Evolutionary conservation across 2,888 invertebrate species (phyloP), one percentile per base, ranked within the genome.

Genomic region (Lasioglossum malachurum): DNA sequence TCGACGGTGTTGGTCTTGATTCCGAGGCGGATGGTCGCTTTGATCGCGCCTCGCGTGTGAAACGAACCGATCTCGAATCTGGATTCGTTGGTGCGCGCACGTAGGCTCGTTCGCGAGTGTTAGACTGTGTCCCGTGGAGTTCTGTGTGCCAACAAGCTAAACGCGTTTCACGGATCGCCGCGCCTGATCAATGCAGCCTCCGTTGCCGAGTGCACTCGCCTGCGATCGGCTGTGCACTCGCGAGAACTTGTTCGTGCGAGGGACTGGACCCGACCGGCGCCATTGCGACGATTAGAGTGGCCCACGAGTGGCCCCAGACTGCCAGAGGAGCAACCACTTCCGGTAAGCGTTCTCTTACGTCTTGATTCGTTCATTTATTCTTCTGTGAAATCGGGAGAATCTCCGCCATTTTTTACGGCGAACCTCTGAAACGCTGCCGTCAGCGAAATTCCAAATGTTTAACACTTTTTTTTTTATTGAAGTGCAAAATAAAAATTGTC

Each of bases 101-200:
- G 78, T 81, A 75, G 86, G 81, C 78, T 84, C 72, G 75, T 76
- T 78, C 84, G 74, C 60, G 27, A 60, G 60, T 12, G 60, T 27
- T 60, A 89, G 90, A 91, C 89, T 87, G 90, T 86, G 91, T 92
- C 94, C 93, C 93, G 94, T 94, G 92, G 94, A 87, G 94, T 92
- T 93, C 90, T 94, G 94, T 95, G 93, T 95, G 93, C 94, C 95
- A 95, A 95, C 95, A 95, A 94, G 94, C 94, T 95, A 95, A 95
- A 95, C 93, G 92, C 91, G 95, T 95, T 95, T 95, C 94, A 95
- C 94, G 93, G 94, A 94, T 94, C 94, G 94, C 93, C 95, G 95
- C 95, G 94, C 94, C 82, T 84, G 80, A 83, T 94, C 92, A 95
- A 95, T 94, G 93, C 93, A 87, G 88, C 91, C 86, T 80, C 60